A percentile compares a stretch with the other conserved stretches of the same genome.
phyloP scores from a whole-genome alignment of 30 jellyfish, hydroid and myxozoan species.

The Morbakka virulenta region DNA sequence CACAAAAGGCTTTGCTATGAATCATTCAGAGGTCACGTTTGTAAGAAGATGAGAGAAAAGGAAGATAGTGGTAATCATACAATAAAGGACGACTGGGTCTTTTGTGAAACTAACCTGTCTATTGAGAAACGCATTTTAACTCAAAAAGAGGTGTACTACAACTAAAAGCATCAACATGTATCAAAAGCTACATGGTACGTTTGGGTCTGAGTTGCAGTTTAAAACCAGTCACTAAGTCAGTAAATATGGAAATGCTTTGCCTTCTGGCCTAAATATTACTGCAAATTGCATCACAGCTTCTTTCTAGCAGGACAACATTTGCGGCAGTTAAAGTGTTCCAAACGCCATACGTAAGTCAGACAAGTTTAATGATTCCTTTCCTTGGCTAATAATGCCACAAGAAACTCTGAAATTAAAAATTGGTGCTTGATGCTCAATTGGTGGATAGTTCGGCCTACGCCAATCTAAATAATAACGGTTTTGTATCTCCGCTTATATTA shows the following conservation, averaged over 20 bases:
- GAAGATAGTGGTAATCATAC: too few relatives aligned
- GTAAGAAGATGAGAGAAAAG: too few relatives aligned
- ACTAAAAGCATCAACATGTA: too few relatives aligned
- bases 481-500: conserved; percentile 37
- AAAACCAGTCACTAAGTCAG: not conserved
- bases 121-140: too few relatives aligned
- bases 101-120: too few relatives aligned
- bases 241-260: conserved; percentile 1
- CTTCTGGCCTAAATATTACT: not conserved
- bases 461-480: conserved; percentile 23
- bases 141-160: too few relatives aligned
- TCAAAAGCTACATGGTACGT: not conserved
- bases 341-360: conserved; percentile 29
- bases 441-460: conserved; percentile 33
- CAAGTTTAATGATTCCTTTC: conserved; percentile 25
- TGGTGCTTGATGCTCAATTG: conserved; percentile 25
- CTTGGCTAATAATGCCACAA: conserved; percentile 34
- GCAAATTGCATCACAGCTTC: conserved; percentile 20
- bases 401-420: conserved; percentile 25
- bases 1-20: too few relatives aligned
- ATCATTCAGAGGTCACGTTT: too few relatives aligned
- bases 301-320: not conserved
- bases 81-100: too few relatives aligned
- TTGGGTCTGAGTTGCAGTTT: not conserved
- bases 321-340: conserved; percentile 13